phyloP scores from a whole-genome alignment of 1,140 invertebrate genomes.

The Diuraphis noxia region DNA sequence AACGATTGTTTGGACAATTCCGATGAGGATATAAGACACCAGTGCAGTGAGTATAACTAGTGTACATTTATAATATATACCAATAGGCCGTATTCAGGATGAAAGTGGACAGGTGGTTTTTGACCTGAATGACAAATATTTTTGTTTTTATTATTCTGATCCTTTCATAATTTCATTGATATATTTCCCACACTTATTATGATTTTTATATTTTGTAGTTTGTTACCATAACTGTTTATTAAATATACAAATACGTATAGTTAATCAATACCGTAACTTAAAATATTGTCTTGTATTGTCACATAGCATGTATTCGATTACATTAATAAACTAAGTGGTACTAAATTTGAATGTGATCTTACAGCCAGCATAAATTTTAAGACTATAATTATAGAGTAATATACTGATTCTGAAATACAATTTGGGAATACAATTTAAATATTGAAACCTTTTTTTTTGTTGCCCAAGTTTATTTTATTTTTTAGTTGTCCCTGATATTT shows the following conservation, averaged over 20 bases:
- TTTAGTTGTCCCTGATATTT: background rate
- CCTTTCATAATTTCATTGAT: background rate
- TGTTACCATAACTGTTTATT: background rate
- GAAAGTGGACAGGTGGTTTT: background rate
- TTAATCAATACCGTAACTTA: too few relatives aligned
- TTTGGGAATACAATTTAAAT: background rate
- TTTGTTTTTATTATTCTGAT: background rate
- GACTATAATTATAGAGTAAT: too few relatives aligned
- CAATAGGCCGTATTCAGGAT: background rate
- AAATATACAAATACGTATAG: too few relatives aligned
- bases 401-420: too few relatives aligned
- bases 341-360: background rate
- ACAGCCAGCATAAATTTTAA: too few relatives aligned
- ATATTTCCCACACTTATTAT: background rate
- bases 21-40: constrained; percentile 87
- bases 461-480: background rate
- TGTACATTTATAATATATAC: background rate
- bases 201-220: background rate
- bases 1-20: constrained; percentile 93
- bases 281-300: too few relatives aligned
- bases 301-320: too few relatives aligned
- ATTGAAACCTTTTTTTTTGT: background rate
- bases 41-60: constrained; percentile 75
- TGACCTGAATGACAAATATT: background rate
- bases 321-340: too few relatives aligned